A percentile compares a stretch with the other conserved stretches of the same genome.
Conservation (phyloP, 2,113 vertebrate species). For the Eptesicus fuscus region DNA sequence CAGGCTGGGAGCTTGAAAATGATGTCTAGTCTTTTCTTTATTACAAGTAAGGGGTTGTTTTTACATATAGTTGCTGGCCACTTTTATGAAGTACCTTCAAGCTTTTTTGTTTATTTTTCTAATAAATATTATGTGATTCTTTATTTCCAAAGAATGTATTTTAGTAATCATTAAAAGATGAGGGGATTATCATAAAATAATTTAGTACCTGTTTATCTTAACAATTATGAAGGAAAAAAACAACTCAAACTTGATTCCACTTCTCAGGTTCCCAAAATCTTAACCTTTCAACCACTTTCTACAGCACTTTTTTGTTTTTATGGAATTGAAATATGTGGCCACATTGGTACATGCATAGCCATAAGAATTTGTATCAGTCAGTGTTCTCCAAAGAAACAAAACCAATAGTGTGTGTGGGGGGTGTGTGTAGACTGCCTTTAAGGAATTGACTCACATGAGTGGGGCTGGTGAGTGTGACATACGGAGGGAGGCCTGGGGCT, state of each 20-base stretch:
- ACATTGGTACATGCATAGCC: no score
- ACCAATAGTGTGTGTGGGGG: no score
- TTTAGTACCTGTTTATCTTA: neutral
- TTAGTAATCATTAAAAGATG: neutral
- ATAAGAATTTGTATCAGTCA: no score
- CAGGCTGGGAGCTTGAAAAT: no score
- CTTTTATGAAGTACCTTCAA: neutral
- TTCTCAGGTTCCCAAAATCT: neutral
- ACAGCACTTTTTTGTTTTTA: no score
- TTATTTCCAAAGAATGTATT: neutral
- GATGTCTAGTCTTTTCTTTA: neutral
- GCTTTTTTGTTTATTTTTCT: neutral
- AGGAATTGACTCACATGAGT: no score
- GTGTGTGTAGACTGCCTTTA: no score
- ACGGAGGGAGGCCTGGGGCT: neutral
- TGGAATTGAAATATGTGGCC: no score
- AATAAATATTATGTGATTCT: neutral
- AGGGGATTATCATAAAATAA: neutral
- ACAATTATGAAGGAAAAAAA: neutral
- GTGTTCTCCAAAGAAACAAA: no score
- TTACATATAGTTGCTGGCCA: neutral
- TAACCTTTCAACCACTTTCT: neutral
- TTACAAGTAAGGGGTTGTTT: neutral
- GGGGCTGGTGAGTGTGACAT: no score
- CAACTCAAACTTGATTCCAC: neutral